Evolutionary conservation across 1,140 invertebrate species (phyloP).

Genomic region (Leptonema lineaticorne): DNA sequence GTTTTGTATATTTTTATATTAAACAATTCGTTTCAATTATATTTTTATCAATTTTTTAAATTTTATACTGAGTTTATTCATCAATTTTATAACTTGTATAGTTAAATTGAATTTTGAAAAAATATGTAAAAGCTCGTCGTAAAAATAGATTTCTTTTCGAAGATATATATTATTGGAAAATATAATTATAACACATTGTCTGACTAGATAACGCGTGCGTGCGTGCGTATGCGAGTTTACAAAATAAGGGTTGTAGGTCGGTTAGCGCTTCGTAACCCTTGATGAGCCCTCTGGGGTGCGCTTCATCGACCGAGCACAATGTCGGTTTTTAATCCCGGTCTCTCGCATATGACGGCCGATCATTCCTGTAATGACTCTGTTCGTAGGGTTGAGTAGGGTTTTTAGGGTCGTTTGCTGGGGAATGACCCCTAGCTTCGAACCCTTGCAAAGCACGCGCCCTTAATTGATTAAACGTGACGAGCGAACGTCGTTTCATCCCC

Average conservation of each 20-base stretch:
- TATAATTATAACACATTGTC: no score
- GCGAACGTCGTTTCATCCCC: slow-evolving; percentile 12
- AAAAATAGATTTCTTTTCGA: no score
- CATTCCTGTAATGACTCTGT: slow-evolving; percentile 26
- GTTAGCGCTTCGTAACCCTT: slow-evolving; percentile 1
- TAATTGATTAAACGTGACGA: slow-evolving; percentile 30
- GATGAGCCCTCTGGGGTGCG: not conserved
- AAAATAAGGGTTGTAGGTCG: not conserved
- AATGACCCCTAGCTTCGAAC: not conserved
- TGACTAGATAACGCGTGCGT: no score
- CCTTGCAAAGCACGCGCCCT: not conserved
- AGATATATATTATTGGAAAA: no score
- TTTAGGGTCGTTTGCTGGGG: no score
- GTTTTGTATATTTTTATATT: no score
- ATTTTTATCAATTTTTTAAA: no score
- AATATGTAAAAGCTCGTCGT: no score
- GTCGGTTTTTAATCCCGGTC: slow-evolving; percentile 24
- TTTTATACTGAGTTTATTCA: no score
- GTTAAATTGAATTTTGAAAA: no score
- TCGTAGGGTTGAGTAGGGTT: not conserved
- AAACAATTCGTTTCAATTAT: no score
- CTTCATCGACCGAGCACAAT: slow-evolving; percentile 9
- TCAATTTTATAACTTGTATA: no score
- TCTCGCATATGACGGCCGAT: slow-evolving; percentile 23
- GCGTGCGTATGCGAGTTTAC: not conserved